Evolutionary conservation across 2,113 vertebrate genomes (phyloP), one percentile per base, ranked within the genome.

Genomic region (Turnix velox): DNA sequence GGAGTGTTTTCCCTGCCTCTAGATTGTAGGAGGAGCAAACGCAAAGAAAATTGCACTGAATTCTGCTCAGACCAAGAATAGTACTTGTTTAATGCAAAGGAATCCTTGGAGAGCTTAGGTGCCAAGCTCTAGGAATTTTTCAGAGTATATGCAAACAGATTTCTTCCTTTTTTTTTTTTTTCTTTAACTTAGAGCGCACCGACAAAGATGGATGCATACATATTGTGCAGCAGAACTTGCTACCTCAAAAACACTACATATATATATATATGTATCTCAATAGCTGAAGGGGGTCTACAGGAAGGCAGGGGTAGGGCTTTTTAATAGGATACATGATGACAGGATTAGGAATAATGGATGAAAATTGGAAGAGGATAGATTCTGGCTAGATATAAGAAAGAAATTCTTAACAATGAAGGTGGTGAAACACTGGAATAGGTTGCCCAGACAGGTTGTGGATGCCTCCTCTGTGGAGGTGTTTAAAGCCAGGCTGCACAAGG

Each of bases 91-190:
- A 51, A 67, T 57, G 23, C 52, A 61, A 46, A 81, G 28, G 63
- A 78, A 54, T 90, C 83, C 65, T 94, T 74, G 30, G 80, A 79
- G 73, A 73, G 35, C 78, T 81, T 66, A 68, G 13, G 48, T 81
- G 52, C 59, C 75, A 82, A 72, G 52, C 18, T 87, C 37, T 18
- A 82, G 66, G 77, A 88, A 78, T 72, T 84, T 94, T 96, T 93
- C 80, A 65, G 57, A 48, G 4, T 48, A 51, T 37, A 58, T 35
- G 68, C 14, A 95, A 86, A 75, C 61, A 40, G 46, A 49, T 27
- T 35, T 61, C 52, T n/a, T 49, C n/a, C 8, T 11, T 22, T 2
- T 3, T 4, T 15, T 55, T 14, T 8, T 1, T 22, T 42, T 42
- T 18, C 18, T 42, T 42, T 37, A 16, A 43, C 66, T 62, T 75